Evolutionary conservation across 64 coral and sea anemone species (phyloP), one percentile per base, ranked within the genome.

Genomic region (Cladopsammia gracilis): DNA sequence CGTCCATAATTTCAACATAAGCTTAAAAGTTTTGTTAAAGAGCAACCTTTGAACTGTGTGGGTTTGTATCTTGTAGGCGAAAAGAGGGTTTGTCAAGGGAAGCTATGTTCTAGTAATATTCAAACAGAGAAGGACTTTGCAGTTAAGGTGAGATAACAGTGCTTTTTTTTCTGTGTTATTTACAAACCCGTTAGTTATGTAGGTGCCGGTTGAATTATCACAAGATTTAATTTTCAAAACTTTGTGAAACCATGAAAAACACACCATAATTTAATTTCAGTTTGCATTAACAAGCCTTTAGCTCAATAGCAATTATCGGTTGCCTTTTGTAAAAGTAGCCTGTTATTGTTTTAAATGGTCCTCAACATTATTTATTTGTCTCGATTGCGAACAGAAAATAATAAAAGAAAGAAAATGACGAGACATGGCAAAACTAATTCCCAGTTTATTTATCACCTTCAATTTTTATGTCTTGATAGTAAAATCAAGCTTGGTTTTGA

Each of bases 81-180:
- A n/a, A 64, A 42, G 10, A 66, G 20, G 25, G 44, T 84, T 68
- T 84, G 80, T 18, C 80, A 84, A 64, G 80, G 80, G 8, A 84
- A 67, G 44, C 45, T 84, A 10, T 84, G 80, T 50, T 62, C 80
- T 1, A 84, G 80, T 43, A 84, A 68, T 11, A 15, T 84, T 19
- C 44, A 67, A 19, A 84, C 80, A 50, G 80, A 68, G 47, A 84
- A 67, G 11, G 44, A 84, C 20, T 7, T 20, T 6, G 80, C 80
- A 19, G 80, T 84, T 16, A 84, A 84, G 80, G 80, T 84, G 47
- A 46, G 25, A 61, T 64, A 9, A 50, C 26, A 65, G 9, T 49
- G 49, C 11, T 20, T 34, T 34, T 34, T 34, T 34, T 34, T 1
- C 0, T 49, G 58, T 82, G 11, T 62, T 62, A 14, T 14, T 42